Base-by-base conservation (phyloP, 2,113 vertebrate genomes). In the Lophotis ruficrista region DNA sequence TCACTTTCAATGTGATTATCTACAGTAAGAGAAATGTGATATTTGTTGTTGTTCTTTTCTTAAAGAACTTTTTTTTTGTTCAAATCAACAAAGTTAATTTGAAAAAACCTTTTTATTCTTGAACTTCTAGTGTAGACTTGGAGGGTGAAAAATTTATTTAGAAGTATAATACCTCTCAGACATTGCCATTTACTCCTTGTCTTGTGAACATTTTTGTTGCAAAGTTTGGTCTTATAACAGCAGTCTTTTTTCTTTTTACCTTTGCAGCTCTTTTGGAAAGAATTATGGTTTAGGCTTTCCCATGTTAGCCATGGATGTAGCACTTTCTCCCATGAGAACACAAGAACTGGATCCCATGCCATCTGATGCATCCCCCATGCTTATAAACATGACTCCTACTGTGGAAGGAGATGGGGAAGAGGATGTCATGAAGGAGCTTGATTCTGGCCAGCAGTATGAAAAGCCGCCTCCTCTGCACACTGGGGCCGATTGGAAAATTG, bases 401-500 rank as follows among this genome's bases (percentile, higher is more conserved):
- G 95, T 97, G 70, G 98, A 99, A 83, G 97, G 54, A 58, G 91
- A 89, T 15, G 96, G 90, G 27, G 94, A 96, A 82, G 97, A 97
- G 72, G 97, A 96, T 53, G 87, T 27, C 9, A 89, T 97, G 96
- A 98, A 98, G 89, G 97, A 98, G 31, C 77, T 94, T 43, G 98
- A 98, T 83, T 96, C 97, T 38, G 96, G 96, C 28, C 98, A 96
- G 77, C 98, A 98, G 75, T 98, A 99, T 48, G 98, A 98, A 86
- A 99, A 99, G 58, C 99, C 99, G 2, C 99, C 99, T 14, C 99
- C 99, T 5, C 97, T 99, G 2, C 99, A 99, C 94, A 99, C 99
- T 0, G 99, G 98, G 14, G 99, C 99, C 0, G 99, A 99, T 93
- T 99, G 99, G 99, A 99, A 99, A 98, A 99, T 99, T 58, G 99